Evolutionary conservation across 2,113 vertebrate species (phyloP), one percentile per base, ranked within the genome.

Genomic region (Megaleporinus macrocephalus): DNA sequence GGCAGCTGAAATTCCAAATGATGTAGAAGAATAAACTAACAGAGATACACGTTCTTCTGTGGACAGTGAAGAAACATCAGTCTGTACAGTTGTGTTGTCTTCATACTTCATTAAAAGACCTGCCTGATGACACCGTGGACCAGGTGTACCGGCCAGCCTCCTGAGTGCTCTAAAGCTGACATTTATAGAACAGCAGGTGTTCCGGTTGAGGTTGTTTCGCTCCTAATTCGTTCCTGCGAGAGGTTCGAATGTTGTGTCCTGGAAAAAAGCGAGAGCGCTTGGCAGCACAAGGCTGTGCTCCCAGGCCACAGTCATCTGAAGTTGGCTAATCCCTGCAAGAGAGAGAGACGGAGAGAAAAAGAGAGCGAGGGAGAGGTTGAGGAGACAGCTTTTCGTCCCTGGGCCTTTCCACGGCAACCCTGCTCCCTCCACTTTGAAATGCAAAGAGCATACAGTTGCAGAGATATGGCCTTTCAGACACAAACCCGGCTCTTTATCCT

Each of bases 381-480:
- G 44, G 44, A 63, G 75, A 59, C 82, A 26, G 20, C 30, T 69
- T 55, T 13, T 49, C 9, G 44, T 82, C 71, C 61, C 53, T 27
- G 26, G 53, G 81, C 83, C 29, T 33, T 55, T 36, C 12, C n/a
- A 70, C 47, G 30, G 36, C 80, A 79, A 57, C 18, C 62, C 41
- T 70, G 29, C 78, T 78, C 51, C n/a, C n/a, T 61, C 53, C 86
- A 85, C 87, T 89, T 90, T 90, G 74, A 90, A 88, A 92, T 91
- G 88, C 91, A 90, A 84, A 87, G 83, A 76, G 88, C 72, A 51
- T 76, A 85, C 83, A 83, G 80, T 87, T 80, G 80, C 76, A 84
- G 83, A 88, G 89, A 90, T 89, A 83, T 86, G 81, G 86, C 84
- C 76, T 89, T 90, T 89, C 84, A 89, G 86, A 92, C 81, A 87